A percentile compares a stretch with the other conserved stretches of the same genome.
Evolutionary conservation across 1,140 invertebrate species (phyloP).

Genomic region (Hyles vespertilio): DNA sequence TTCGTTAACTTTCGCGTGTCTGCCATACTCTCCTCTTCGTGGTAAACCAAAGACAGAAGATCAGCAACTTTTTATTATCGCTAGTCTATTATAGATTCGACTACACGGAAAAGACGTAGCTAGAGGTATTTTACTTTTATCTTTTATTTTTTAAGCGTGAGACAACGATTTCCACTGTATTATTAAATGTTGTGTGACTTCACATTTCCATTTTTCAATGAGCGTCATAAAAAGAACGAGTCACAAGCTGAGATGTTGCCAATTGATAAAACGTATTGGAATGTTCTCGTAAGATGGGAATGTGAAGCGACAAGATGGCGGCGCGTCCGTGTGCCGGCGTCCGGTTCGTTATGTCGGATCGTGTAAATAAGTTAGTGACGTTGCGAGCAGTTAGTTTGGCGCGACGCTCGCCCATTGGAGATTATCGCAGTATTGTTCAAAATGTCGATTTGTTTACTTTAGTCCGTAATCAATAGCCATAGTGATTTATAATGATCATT

Average conservation of each 20-base stretch:
- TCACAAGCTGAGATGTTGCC: too few relatives aligned
- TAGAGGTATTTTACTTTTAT: slow-evolving; percentile 7
- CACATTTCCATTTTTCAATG: not conserved
- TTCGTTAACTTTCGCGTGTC: slow-evolving; percentile 1
- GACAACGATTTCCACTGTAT: slow-evolving; percentile 10
- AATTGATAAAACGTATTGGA: too few relatives aligned
- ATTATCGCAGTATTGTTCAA: slow-evolving; percentile 58
- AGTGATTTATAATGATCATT: slow-evolving; percentile 48
- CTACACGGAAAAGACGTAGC: slow-evolving; percentile 8
- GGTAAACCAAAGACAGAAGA: slow-evolving; percentile 38
- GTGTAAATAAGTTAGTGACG: too few relatives aligned
- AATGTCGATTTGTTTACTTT: slow-evolving; percentile 28
- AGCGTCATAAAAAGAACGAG: not conserved
- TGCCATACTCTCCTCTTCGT: slow-evolving; percentile 20
- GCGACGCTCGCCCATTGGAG: slow-evolving; percentile 27
- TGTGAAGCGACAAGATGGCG: not conserved
- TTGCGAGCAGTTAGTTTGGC: too few relatives aligned
- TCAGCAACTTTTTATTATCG: slow-evolving; percentile 7
- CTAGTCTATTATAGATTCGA: slow-evolving; percentile 10
- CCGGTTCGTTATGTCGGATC: too few relatives aligned
- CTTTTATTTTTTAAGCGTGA: slow-evolving; percentile 3
- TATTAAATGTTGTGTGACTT: slow-evolving; percentile 4
- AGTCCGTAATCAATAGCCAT: slow-evolving; percentile 47
- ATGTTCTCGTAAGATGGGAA: too few relatives aligned
- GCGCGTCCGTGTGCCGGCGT: too few relatives aligned